These are phyloP conservation scores for Pseudopipra pipra DNA, from an alignment of 2,113 vertebrate genomes.

Conservation along the genomic window DNA sequence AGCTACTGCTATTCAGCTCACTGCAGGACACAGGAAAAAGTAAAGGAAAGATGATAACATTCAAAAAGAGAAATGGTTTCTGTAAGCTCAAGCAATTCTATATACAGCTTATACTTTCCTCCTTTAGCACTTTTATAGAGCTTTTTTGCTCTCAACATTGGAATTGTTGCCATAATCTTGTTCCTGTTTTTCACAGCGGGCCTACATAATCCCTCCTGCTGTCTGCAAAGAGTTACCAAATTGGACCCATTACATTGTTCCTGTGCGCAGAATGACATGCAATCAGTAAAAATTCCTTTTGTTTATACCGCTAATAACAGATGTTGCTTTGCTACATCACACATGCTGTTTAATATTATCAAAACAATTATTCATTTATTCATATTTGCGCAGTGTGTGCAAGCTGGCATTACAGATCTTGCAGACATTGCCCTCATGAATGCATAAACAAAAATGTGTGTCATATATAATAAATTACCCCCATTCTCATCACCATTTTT, in stretches of 20 bases:
- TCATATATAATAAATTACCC: slow-evolving; percentile 56
- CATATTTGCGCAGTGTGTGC: slow-evolving; percentile 63
- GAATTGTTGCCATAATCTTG: slow-evolving; percentile 44
- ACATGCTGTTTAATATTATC: slow-evolving; percentile 76
- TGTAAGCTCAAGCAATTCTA: not conserved
- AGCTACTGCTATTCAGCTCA: not conserved
- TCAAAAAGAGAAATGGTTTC: not conserved
- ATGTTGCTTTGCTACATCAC: slow-evolving; percentile 70
- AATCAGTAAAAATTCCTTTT: slow-evolving; percentile 59
- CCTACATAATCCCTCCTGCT: slow-evolving; percentile 23
- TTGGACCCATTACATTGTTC: slow-evolving; percentile 27
- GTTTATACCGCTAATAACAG: slow-evolving; percentile 73
- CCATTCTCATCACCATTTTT: not conserved
- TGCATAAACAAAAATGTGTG: slow-evolving; percentile 45
- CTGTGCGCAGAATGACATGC: slow-evolving; percentile 28
- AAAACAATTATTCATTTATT: slow-evolving; percentile 79
- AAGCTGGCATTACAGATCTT: slow-evolving; percentile 66
- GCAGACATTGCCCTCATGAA: slow-evolving; percentile 55
- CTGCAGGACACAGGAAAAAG: not conserved
- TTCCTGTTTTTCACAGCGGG: slow-evolving; percentile 60
- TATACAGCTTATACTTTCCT: not conserved
- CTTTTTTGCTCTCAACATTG: not conserved
- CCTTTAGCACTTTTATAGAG: not conserved
- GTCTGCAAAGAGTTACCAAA: not conserved
- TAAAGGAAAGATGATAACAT: not conserved